Evolutionary conservation across 2,113 vertebrate genomes (phyloP), one percentile per base, ranked within the genome.

Genomic region (Anguilla japonica): DNA sequence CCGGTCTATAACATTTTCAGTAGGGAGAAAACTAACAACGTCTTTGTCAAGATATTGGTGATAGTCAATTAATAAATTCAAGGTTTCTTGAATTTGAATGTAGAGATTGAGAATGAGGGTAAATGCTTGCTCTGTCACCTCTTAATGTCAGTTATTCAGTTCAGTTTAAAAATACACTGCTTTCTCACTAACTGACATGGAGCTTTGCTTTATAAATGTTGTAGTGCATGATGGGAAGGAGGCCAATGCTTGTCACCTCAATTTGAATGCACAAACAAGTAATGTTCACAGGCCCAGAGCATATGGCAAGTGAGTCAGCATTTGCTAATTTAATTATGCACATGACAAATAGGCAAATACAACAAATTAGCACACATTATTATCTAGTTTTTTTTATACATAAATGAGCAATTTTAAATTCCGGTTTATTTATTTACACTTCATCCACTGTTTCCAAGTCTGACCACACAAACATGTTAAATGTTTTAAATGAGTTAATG

Each of bases 291-390:
- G 56, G 71, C 50, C 83, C 50, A 41, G 34, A 53, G 57, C 87
- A 85, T 56, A 46, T 46, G 16, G 57, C 81, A 43, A 87, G 29
- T 40, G 11, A 85, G 78, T 86, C 71, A 85, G 57, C 8, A 22
- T n/a, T 57, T 29, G 14, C 84, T 75, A 75, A 83, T 85, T 34
- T 4, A 14, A 80, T 83, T 87, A 83, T 85, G 13, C 16, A 26
- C 46, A 29, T 41, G 7, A 43, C 41, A 34, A 43, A 50, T 41
- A 46, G 20, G 39, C 60, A 67, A 67, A 67, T 75, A n/a, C 0
- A 75, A 34, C n/a, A 75, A 75, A 29, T 75, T 75, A 34, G n/a
- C 71, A 75, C n/a, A 11, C 71, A 7, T 13, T 29, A 26, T 75
- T n/a, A 34, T n/a, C 71, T 75, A n/a, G 34, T 75, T 2, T 75